Percentiles rank a stretch among this genome's conserved stretches.
Evolutionary conservation across 2,888 invertebrate species (phyloP).

Genomic region (Hoplodrina ambigua): DNA sequence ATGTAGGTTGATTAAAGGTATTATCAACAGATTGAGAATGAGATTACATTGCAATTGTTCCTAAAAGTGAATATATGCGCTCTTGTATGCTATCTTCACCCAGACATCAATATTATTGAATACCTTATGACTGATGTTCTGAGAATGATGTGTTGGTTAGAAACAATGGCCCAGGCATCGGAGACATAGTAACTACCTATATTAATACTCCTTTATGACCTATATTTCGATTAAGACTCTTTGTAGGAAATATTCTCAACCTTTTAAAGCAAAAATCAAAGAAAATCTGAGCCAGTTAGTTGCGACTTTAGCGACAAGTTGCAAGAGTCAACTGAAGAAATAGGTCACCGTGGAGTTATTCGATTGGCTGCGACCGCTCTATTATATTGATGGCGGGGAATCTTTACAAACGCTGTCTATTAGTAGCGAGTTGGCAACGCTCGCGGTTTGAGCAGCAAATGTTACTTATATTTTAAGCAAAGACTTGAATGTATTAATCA

Average conservation of each 20-base stretch:
- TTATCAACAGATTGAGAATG: too few relatives aligned
- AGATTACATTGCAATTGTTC: too few relatives aligned
- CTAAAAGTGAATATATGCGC: too few relatives aligned
- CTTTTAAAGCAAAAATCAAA: constrained; percentile 31
- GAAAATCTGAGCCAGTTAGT: constrained; percentile 32
- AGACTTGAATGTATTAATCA: neutral
- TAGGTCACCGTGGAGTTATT: constrained; percentile 48
- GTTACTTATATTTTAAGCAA: neutral
- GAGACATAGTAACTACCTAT: too few relatives aligned
- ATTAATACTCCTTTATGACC: too few relatives aligned
- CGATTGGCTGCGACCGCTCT: constrained; percentile 36
- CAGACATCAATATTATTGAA: too few relatives aligned
- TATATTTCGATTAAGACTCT: neutral
- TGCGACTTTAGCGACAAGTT: constrained; percentile 37
- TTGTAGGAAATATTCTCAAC: constrained; percentile 8
- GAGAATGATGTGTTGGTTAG: too few relatives aligned
- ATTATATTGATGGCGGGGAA: constrained; percentile 36
- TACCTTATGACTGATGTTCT: too few relatives aligned
- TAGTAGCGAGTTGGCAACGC: constrained; percentile 31
- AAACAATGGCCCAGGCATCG: neutral
- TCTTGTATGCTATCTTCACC: too few relatives aligned
- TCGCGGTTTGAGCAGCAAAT: constrained; percentile 5
- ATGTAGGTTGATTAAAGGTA: too few relatives aligned
- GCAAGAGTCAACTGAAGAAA: constrained; percentile 38
- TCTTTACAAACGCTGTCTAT: constrained; percentile 40